Evolutionary conservation across 1,140 invertebrate genomes (phyloP).

Genomic region (Sycophaga agraensis): DNA sequence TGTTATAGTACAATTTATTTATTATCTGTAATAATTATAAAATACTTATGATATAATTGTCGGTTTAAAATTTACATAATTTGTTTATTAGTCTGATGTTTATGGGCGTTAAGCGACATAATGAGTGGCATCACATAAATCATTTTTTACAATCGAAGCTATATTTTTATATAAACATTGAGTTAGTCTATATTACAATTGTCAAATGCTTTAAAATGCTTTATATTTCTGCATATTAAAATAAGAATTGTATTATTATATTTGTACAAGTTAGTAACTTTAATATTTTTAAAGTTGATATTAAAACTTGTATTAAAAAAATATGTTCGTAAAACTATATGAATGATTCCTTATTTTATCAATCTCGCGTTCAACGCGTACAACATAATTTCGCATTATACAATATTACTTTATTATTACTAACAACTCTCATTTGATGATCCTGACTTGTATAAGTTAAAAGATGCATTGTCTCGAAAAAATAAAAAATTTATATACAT

Average conservation of each 20-base stretch:
- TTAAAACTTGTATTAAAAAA: slow-evolving; percentile 1
- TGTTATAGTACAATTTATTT: no score
- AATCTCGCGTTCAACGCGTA: no score
- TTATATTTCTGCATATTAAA: not conserved
- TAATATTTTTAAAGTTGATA: not conserved
- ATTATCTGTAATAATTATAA: no score
- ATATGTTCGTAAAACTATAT: no score
- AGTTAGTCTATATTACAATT: not conserved
- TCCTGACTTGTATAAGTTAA: no score
- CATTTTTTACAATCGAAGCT: not conserved
- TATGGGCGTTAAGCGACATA: not conserved
- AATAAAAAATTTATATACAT: no score
- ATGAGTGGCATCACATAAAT: not conserved
- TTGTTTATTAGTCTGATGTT: not conserved
- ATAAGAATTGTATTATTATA: not conserved
- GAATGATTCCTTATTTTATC: no score
- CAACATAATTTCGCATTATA: no score
- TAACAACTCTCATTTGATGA: no score
- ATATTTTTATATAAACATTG: not conserved
- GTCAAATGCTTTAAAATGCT: not conserved
- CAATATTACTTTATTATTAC: no score
- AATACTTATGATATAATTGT: not conserved
- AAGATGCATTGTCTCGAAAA: no score
- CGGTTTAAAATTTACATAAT: not conserved
- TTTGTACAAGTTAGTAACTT: slow-evolving; percentile 12